phyloP scores from a whole-genome alignment of 2,113 vertebrate genomes.

The Phoenicopterus ruber region DNA sequence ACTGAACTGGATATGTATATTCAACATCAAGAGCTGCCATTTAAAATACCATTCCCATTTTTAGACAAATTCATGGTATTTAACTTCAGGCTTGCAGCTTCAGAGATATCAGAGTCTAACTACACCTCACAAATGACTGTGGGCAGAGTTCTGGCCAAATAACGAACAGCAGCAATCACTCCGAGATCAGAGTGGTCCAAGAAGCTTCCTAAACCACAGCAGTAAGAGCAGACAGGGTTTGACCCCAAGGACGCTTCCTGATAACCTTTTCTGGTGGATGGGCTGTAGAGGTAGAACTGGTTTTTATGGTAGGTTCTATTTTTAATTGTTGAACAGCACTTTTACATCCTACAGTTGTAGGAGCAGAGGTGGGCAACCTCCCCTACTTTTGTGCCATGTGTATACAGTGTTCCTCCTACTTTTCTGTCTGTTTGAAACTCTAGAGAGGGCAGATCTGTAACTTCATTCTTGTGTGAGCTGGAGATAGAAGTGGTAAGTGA shows the following conservation, averaged over 20 bases:
- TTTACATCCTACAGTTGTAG: background rate
- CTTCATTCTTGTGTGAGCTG: background rate
- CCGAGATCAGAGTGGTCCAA: background rate
- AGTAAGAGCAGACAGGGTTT: background rate
- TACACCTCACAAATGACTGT: background rate
- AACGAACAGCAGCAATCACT: background rate
- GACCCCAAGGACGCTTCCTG: background rate
- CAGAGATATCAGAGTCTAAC: background rate
- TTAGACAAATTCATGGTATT: background rate
- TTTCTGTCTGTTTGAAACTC: background rate
- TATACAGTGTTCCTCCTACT: background rate
- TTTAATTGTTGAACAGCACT: background rate
- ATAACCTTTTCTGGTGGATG: background rate
- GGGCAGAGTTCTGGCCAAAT: background rate
- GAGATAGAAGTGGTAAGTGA: background rate
- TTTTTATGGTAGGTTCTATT: background rate
- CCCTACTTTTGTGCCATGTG: too few species aligned
- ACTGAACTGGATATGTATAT: background rate
- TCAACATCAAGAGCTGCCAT: background rate
- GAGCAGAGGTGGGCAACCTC: background rate
- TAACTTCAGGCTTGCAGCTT: background rate
- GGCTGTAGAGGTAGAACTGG: background rate
- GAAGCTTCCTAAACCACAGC: background rate
- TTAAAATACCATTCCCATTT: background rate
- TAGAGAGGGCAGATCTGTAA: background rate